Base-by-base conservation (phyloP, 2,113 vertebrate species). In the Platysteira castanea region DNA sequence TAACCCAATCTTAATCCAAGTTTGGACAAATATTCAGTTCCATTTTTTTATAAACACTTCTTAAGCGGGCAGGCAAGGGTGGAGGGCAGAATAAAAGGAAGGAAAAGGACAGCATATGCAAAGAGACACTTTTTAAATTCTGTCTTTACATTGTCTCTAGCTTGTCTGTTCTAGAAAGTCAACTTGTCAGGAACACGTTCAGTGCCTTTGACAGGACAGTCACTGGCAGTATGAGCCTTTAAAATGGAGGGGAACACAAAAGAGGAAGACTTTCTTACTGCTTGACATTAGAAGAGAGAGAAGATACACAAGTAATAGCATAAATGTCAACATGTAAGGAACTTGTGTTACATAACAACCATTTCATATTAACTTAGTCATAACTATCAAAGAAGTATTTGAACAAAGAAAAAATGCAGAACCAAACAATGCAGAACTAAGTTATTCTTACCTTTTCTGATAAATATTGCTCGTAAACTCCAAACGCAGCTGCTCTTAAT, bases 381-480 rank as follows among this genome's bases (percentile, higher is more conserved):
- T 68, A 83, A 70, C 26, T 67, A 73, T 16, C 18, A 42, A 65
- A 89, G 37, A 57, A 83, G 26, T 44, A 46, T 39, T 18, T 64
- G 42, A 49, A 75, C 15, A 82, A 92, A 84, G 26, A 80, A 47
- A 41, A 86, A 53, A 39, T 50, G n/a, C n/a, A n/a, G n/a, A n/a
- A 56, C 13, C 44, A 78, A 79, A 88, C 21, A 44, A 82, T 17
- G 12, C 27, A 75, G 49, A 80, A 87, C 11, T 83, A 84, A 63
- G 13, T 57, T 39, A 89, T 64, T 67, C 49, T 69, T 90, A 99
- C 98, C 98, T 99, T 99, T 96, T 99, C 99, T 81, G 99, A 99
- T 94, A 99, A 99, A 97, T 99, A 99, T 88, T 99, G 99, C 61
- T 99, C 99, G 89, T 98, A 99, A 95, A 99, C 98, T n/a, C 99